Percentiles rank a stretch among this genome's conserved stretches.
Evolutionary conservation across 2,797 vertebrate genomes (phyloP).

Genomic region (Rhinichthys osculus): DNA sequence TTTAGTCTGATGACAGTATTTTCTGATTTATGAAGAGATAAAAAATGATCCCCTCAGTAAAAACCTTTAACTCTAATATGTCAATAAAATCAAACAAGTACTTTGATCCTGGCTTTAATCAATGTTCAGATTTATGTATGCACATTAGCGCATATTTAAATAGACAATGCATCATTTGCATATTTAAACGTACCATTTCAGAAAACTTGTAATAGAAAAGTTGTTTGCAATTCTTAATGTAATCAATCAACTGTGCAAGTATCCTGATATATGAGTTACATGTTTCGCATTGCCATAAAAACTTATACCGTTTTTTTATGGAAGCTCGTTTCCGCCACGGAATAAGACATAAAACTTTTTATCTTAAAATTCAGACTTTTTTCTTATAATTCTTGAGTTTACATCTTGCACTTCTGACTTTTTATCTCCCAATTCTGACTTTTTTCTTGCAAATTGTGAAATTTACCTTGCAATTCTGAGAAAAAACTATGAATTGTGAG

Average conservation of each 20-base stretch:
- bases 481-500: neutral
- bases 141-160: neutral
- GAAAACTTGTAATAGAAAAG: neutral
- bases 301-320: neutral
- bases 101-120: neutral
- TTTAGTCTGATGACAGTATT: neutral
- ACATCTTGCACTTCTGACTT: too few species aligned
- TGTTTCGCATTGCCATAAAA: neutral
- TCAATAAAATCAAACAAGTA: neutral
- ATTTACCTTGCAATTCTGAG: too few species aligned
- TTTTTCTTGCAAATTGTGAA: too few species aligned
- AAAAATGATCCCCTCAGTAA: neutral
- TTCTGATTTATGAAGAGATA: neutral
- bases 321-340: neutral
- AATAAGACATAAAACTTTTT: neutral
- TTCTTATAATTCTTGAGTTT: neutral
- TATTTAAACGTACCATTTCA: neutral
- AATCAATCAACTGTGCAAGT: neutral
- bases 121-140: neutral
- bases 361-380: neutral
- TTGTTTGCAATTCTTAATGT: neutral
- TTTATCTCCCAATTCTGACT: too few species aligned
- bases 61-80: neutral
- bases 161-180: too few species aligned
- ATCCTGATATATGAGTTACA: neutral